Percentiles rank a stretch among this genome's conserved stretches.
These are phyloP conservation scores for Lysandra bellargus DNA, from an alignment of 2,888 invertebrate species.

Conservation along the genomic window DNA sequence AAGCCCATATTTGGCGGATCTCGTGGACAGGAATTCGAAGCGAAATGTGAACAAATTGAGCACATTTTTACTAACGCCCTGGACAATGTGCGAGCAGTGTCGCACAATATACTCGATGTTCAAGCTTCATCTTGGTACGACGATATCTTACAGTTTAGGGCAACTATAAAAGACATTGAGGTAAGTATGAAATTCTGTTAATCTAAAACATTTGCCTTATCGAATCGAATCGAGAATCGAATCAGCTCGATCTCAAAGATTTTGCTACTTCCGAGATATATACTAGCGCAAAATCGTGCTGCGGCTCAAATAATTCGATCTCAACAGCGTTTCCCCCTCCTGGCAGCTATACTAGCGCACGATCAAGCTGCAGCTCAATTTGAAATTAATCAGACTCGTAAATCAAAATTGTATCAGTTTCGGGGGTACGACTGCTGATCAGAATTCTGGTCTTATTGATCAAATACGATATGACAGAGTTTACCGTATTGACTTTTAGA, in stretches of 20 bases:
- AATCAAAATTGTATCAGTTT: too few relatives aligned
- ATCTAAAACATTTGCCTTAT: too few relatives aligned
- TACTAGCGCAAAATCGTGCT: too few relatives aligned
- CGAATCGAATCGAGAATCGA: too few relatives aligned
- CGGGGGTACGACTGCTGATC: too few relatives aligned
- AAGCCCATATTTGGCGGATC: slow-evolving; percentile 90
- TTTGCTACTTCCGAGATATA: too few relatives aligned
- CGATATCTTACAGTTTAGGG: slow-evolving; percentile 82
- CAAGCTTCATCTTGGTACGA: slow-evolving; percentile 92
- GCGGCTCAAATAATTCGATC: too few relatives aligned
- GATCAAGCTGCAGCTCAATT: too few relatives aligned
- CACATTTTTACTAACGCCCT: slow-evolving; percentile 85
- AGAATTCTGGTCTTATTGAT: not conserved
- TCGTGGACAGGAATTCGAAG: slow-evolving; percentile 83
- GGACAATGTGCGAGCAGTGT: slow-evolving; percentile 79
- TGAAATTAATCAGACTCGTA: too few relatives aligned
- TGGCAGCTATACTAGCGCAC: too few relatives aligned
- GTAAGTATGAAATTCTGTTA: slow-evolving; percentile 47
- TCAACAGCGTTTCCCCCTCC: too few relatives aligned
- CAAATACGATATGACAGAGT: not conserved
- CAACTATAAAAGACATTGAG: slow-evolving; percentile 83
- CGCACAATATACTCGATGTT: slow-evolving; percentile 86
- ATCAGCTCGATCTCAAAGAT: too few relatives aligned
- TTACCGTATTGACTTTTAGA: slow-evolving; percentile 58
- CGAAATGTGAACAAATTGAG: slow-evolving; percentile 86